Conservation (phyloP, 2,113 vertebrate genomes). For the Pogona vitticeps region DNA sequence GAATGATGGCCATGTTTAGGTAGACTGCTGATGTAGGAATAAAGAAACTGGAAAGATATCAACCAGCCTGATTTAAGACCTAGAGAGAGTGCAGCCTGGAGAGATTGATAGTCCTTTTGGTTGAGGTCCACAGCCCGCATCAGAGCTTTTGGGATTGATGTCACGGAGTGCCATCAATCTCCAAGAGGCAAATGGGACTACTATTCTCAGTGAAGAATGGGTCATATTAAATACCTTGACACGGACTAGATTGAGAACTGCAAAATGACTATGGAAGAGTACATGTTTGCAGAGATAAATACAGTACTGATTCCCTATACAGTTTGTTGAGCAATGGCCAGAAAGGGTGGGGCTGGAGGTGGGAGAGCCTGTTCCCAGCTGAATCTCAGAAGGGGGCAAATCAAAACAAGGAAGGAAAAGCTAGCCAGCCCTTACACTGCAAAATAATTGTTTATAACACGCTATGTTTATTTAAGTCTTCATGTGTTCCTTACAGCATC, state of each 20-base stretch:
- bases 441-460: neutral
- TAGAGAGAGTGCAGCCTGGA: conserved; percentile 64
- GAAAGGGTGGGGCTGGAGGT: neutral
- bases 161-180: conserved; percentile 76
- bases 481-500: neutral
- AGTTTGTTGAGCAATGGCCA: conserved; percentile 60
- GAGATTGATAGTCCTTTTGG: conserved; percentile 84
- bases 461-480: neutral
- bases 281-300: conserved; percentile 76
- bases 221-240: conserved; percentile 81
- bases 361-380: conserved; percentile 10
- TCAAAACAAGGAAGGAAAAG: conserved; percentile 11
- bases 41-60: conserved; percentile 76
- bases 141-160: conserved; percentile 83
- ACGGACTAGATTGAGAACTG: conserved; percentile 81
- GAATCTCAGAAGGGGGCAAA: conserved; percentile 50
- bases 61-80: conserved; percentile 78
- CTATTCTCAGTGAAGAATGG: conserved; percentile 80
- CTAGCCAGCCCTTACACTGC: neutral
- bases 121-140: conserved; percentile 77
- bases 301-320: conserved; percentile 68
- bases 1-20: conserved; percentile 76
- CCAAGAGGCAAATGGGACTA: conserved; percentile 77
- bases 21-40: conserved; percentile 81
- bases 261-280: conserved; percentile 75